Conservation (phyloP, 1,140 invertebrate species). For the Diuraphis noxia region DNA sequence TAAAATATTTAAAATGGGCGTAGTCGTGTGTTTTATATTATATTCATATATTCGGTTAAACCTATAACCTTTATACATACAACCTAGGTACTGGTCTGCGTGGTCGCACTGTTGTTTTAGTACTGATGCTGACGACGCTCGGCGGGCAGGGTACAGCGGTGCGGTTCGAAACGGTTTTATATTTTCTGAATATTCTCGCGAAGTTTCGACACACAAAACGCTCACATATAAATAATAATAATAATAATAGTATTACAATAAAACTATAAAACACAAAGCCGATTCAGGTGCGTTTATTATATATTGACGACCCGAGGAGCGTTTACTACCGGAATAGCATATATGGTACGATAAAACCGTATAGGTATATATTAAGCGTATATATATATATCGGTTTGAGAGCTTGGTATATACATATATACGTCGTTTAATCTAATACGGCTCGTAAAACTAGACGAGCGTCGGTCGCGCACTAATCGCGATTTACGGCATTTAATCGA, state of each 20-base stretch:
- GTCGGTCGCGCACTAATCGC: constrained; percentile 32
- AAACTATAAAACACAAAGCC: constrained; percentile 7
- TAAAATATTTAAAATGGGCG: not conserved
- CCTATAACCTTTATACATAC: not conserved
- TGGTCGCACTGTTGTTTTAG: not conserved
- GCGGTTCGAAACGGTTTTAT: not conserved
- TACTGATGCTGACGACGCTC: not conserved
- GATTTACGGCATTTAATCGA: constrained; percentile 50
- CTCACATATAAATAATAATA: not conserved
- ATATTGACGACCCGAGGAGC: not conserved
- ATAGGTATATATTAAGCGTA: not conserved
- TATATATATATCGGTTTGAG: not conserved
- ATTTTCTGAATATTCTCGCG: not conserved
- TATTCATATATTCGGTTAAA: not conserved
- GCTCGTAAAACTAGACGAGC: constrained; percentile 49
- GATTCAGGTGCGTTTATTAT: not conserved
- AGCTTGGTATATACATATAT: no score
- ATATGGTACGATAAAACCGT: not conserved
- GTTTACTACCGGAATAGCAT: not conserved
- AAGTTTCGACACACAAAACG: not conserved
- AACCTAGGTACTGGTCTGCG: not conserved
- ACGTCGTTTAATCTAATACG: constrained; percentile 44
- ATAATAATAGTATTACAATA: not conserved
- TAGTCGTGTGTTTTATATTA: not conserved
- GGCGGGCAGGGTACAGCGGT: not conserved